These are phyloP conservation scores for Eleginops maclovinus DNA, from an alignment of 2,113 vertebrate genomes.

Conservation along the genomic window DNA sequence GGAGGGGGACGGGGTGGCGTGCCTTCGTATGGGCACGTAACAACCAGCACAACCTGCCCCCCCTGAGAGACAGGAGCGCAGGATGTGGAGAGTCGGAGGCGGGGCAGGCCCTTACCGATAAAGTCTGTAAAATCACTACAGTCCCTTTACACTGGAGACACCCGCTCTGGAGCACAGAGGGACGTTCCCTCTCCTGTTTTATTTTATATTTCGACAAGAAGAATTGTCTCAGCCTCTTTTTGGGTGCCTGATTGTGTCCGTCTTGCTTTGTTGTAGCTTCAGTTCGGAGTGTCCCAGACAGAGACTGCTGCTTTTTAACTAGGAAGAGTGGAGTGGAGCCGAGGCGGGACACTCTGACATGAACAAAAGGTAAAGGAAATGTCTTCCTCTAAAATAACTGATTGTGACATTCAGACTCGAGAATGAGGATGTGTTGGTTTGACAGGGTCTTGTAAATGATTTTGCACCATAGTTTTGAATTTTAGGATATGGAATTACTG, in stretches of 20 bases:
- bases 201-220: constrained; percentile 59
- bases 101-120: constrained; percentile 58
- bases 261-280: constrained; percentile 68
- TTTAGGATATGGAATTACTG: constrained; percentile 51
- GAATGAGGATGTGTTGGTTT: constrained; percentile 53
- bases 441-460: constrained; percentile 74
- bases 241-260: constrained; percentile 56
- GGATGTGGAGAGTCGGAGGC: constrained; percentile 30
- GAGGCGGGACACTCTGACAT: constrained; percentile 21
- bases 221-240: constrained; percentile 60
- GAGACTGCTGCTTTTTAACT: constrained; percentile 59
- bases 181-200: constrained; percentile 39
- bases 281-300: constrained; percentile 52
- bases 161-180: constrained; percentile 65
- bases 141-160: constrained; percentile 83
- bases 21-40: constrained; percentile 72
- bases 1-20: constrained; percentile 59
- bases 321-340: constrained; percentile 49
- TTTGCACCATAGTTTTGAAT: constrained; percentile 73
- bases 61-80: constrained; percentile 43
- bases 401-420: constrained; percentile 55
- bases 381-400: constrained; percentile 80
- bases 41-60: constrained; percentile 69
- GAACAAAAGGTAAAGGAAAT: constrained; percentile 64
- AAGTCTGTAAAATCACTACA: constrained; percentile 79